Percentiles rank a stretch among this genome's conserved stretches.
Conservation (phyloP, 2,113 vertebrate species). For the Chaenogobius annularis region DNA sequence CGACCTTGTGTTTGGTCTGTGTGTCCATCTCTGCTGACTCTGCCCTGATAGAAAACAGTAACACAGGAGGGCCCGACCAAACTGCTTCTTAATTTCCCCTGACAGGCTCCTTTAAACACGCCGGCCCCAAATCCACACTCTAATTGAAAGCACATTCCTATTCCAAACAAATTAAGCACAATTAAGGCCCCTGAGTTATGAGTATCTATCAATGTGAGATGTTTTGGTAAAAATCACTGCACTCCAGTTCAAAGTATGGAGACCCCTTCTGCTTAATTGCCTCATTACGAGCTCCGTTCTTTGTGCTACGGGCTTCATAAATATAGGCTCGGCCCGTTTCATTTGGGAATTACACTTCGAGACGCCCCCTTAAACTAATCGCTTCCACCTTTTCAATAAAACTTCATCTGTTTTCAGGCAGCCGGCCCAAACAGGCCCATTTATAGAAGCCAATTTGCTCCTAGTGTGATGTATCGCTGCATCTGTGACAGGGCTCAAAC, state of each 20-base stretch:
- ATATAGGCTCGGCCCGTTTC: slow-evolving; percentile 90
- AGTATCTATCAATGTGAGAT: slow-evolving; percentile 98
- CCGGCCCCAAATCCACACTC: slow-evolving; percentile 83
- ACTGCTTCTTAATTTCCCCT: slow-evolving; percentile 97
- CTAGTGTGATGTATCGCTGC: slow-evolving; percentile 73
- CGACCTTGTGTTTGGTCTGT: slow-evolving; percentile 61
- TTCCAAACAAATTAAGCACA: slow-evolving; percentile 99
- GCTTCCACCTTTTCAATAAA: slow-evolving; percentile 93
- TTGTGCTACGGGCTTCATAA: slow-evolving; percentile 90
- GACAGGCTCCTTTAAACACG: slow-evolving; percentile 97
- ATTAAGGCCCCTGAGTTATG: slow-evolving; percentile 99
- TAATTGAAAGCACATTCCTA: slow-evolving; percentile 99
- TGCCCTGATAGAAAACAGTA: slow-evolving; percentile 94
- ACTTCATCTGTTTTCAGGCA: slow-evolving; percentile 80
- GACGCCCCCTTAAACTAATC: slow-evolving; percentile 93
- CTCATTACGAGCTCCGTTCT: slow-evolving; percentile 91
- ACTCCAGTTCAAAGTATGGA: slow-evolving; percentile 97
- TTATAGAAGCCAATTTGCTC: slow-evolving; percentile 62
- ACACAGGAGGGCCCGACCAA: slow-evolving; percentile 84
- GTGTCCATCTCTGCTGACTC: slow-evolving; percentile 52
- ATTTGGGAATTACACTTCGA: slow-evolving; percentile 93
- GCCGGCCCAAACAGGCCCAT: slow-evolving; percentile 74
- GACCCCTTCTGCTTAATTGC: slow-evolving; percentile 94
- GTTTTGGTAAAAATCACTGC: slow-evolving; percentile 99
- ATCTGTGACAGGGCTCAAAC: slow-evolving; percentile 59